Conservation (phyloP, 2,888 invertebrate genomes). For the Hirudinaria manillensis region DNA sequence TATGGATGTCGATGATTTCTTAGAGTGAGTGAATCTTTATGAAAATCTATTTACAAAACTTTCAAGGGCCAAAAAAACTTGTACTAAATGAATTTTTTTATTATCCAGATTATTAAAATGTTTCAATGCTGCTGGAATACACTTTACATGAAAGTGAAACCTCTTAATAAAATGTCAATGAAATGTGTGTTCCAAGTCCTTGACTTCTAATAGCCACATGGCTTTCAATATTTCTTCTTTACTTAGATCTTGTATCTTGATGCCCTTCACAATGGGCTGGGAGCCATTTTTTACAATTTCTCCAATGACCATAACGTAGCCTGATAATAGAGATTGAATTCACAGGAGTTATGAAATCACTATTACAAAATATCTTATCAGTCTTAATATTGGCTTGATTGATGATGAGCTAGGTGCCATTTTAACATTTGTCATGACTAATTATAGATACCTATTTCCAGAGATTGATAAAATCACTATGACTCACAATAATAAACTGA, state of each 20-base stretch:
- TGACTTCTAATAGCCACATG: constrained; percentile 25
- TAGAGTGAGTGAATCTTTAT: constrained; percentile 56
- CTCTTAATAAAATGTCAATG: neutral
- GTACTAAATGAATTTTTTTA: constrained; percentile 36
- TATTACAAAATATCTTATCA: no score
- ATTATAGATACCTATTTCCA: no score
- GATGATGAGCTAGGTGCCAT: no score
- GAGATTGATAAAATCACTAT: no score
- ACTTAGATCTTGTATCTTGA: constrained; percentile 27
- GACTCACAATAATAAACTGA: no score
- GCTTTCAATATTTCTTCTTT: neutral
- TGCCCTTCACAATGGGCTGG: neutral
- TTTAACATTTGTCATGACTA: no score
- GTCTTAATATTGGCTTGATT: no score
- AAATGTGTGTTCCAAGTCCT: constrained; percentile 5
- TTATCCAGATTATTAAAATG: constrained; percentile 67
- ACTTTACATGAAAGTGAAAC: constrained; percentile 65
- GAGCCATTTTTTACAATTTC: constrained; percentile 1
- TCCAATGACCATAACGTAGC: constrained; percentile 26
- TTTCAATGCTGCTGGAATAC: constrained; percentile 86
- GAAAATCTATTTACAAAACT: neutral
- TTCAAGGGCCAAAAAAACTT: no score
- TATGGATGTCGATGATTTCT: constrained; percentile 95
- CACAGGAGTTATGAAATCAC: no score
- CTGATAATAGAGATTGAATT: neutral